phyloP scores from a whole-genome alignment of 2,113 vertebrate genomes.

The Oryzias melastigma region DNA sequence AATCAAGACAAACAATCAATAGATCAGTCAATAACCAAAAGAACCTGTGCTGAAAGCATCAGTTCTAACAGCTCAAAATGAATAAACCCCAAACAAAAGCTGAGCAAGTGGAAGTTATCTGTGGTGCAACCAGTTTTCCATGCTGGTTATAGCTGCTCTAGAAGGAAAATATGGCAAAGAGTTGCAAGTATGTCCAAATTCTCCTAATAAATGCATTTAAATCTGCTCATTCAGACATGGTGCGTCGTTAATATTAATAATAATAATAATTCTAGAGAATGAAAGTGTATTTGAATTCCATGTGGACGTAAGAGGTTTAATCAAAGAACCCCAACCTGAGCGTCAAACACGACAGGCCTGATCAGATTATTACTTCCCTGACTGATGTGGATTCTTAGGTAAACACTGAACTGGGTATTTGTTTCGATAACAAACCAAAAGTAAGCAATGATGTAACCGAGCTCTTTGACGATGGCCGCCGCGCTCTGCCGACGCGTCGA shows the following conservation, averaged over 20 bases:
- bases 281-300: slow-evolving; percentile 29
- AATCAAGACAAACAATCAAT: too few relatives aligned
- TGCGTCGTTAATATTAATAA: neutral
- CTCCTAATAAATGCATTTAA: neutral
- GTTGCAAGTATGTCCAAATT: slow-evolving; percentile 10
- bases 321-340: slow-evolving; percentile 28
- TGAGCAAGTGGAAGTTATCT: too few relatives aligned
- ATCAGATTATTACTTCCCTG: slow-evolving; percentile 46
- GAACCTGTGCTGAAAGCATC: too few relatives aligned
- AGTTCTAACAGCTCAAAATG: too few relatives aligned
- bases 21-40: too few relatives aligned
- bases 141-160: too few relatives aligned
- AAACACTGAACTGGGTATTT: neutral
- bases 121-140: too few relatives aligned
- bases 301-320: slow-evolving; percentile 53
- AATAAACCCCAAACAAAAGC: too few relatives aligned
- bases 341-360: slow-evolving; percentile 19
- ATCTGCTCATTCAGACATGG: slow-evolving; percentile 9
- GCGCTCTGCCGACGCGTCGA: neutral
- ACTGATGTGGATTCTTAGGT: slow-evolving; percentile 11
- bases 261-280: slow-evolving; percentile 18
- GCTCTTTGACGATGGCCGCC: neutral
- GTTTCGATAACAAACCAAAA: neutral
- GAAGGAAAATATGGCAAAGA: slow-evolving; percentile 20
- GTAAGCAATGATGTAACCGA: neutral